Percentiles rank a stretch among this genome's conserved stretches.
Evolutionary conservation across 2,888 invertebrate genomes (phyloP).

Genomic region (Ormyrus thymus): DNA sequence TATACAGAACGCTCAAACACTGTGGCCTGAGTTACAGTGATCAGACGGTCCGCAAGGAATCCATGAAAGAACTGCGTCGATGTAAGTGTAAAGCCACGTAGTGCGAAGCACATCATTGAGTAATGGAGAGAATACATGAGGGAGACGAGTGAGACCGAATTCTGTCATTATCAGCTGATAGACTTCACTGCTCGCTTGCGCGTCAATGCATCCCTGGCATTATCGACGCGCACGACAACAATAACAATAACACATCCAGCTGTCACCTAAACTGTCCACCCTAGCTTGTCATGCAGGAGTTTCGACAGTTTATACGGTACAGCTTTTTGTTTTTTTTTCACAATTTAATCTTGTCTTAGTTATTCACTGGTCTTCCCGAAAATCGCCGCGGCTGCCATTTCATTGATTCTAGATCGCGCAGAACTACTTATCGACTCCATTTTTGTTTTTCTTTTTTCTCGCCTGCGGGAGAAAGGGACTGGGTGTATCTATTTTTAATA

Average conservation of each 20-base stretch:
- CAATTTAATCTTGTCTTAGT: no score
- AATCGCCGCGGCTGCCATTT: background rate
- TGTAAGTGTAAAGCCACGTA: background rate
- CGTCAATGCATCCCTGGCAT: no score
- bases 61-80: no score
- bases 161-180: constrained; percentile 32
- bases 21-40: no score
- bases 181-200: background rate
- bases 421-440: constrained; percentile 22
- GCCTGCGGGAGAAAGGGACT: background rate
- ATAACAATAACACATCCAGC: constrained; percentile 18
- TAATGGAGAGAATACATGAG: background rate
- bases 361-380: no score
- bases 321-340: no score
- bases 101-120: background rate
- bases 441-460: constrained; percentile 20
- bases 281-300: no score
- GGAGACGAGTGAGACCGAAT: background rate
- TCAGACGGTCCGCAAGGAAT: no score
- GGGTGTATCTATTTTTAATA: constrained; percentile 41
- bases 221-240: constrained; percentile 7
- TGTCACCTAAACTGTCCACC: no score
- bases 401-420: background rate
- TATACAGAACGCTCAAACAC: no score
- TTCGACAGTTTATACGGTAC: no score